Percentiles rank a stretch among this genome's conserved stretches.
phyloP scores from a whole-genome alignment of 2,797 vertebrate species.

The Acanthurus leucopareius region DNA sequence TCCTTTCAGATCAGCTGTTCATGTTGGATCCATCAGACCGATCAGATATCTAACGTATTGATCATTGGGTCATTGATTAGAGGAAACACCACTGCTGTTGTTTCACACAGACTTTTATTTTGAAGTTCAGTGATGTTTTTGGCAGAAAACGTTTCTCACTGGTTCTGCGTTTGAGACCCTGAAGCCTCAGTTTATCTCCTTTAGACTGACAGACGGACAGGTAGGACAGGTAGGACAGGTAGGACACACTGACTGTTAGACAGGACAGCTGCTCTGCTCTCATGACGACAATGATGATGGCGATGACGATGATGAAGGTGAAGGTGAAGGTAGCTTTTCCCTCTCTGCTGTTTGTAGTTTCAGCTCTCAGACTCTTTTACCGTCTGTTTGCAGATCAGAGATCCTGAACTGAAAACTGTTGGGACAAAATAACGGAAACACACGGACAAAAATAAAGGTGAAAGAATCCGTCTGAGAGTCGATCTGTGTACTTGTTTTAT shows the following conservation, averaged over 20 bases:
- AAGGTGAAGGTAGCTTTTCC: constrained; percentile 73
- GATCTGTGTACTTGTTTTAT: constrained; percentile 81
- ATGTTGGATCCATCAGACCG: neutral
- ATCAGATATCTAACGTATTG: too few relatives aligned
- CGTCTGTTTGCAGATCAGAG: constrained; percentile 99
- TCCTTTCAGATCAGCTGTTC: neutral
- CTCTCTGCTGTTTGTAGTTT: constrained; percentile 58
- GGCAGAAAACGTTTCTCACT: neutral
- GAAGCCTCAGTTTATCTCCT: constrained; percentile 25
- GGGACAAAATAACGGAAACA: constrained; percentile 59
- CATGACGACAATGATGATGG: neutral
- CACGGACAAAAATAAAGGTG: constrained; percentile 62
- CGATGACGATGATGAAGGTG: too few relatives aligned
- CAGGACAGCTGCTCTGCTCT: constrained; percentile 32
- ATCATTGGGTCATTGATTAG: neutral
- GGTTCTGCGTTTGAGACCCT: constrained; percentile 33
- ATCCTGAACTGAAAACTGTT: constrained; percentile 80
- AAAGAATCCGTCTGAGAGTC: constrained; percentile 53
- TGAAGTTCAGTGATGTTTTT: constrained; percentile 11
- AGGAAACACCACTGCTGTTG: neutral
- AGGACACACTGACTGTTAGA: constrained; percentile 63
- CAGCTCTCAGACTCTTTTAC: constrained; percentile 75
- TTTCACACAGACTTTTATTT: neutral
- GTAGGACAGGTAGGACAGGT: constrained; percentile 55
- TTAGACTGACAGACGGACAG: constrained; percentile 37